These are phyloP conservation scores for Chrysaora quinquecirrha DNA, from an alignment of 30 jellyfish, hydroid and myxozoan species.

Conservation along the genomic window DNA sequence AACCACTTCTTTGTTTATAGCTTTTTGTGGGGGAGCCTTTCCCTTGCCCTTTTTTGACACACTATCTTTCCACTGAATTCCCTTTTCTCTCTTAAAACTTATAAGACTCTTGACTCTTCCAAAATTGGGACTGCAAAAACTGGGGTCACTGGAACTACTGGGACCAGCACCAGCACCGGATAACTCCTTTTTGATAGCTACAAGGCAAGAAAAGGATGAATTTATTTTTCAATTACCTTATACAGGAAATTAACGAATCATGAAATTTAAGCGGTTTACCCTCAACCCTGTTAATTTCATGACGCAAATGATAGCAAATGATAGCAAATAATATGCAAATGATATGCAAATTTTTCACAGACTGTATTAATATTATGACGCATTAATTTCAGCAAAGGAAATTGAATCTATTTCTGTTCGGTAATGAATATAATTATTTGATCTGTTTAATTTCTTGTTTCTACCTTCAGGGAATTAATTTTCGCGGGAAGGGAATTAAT, in stretches of 20 bases:
- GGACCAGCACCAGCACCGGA: neutral
- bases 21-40: neutral
- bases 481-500: no score
- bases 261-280: neutral
- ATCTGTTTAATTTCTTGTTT: no score
- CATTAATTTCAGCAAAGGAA: neutral
- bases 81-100: neutral
- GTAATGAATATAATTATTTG: no score
- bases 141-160: neutral
- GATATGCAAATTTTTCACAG: neutral
- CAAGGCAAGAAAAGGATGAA: neutral
- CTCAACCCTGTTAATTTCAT: no score
- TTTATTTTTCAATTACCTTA: neutral
- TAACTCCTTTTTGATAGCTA: neutral
- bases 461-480: no score
- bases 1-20: neutral
- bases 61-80: neutral
- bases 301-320: no score
- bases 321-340: no score
- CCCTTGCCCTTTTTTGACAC: neutral
- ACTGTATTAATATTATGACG: neutral
- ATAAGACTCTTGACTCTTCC: constrained; percentile 6
- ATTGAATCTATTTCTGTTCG: no score
- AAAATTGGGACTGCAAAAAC: constrained; percentile 8
- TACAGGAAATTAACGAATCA: neutral